Conservation (phyloP, 2,797 vertebrate species). For the Picus viridis region DNA sequence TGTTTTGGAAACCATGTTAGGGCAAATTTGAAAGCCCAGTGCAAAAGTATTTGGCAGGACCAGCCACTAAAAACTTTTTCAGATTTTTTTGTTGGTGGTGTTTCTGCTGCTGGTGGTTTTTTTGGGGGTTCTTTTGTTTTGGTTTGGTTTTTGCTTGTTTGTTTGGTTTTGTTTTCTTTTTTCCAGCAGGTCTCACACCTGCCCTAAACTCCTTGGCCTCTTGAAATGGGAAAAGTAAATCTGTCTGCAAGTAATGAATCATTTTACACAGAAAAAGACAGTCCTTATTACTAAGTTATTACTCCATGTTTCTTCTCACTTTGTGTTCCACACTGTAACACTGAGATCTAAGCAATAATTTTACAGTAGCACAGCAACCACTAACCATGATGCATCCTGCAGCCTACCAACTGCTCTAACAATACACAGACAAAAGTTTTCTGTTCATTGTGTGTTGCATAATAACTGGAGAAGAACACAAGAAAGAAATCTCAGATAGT, state of each 20-base stretch:
- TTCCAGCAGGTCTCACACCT: slow-evolving; percentile 32
- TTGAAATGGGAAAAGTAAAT: neutral
- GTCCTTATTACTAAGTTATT: neutral
- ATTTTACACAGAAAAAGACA: neutral
- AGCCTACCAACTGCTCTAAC: neutral
- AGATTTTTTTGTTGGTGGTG: no score
- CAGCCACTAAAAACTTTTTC: slow-evolving; percentile 22
- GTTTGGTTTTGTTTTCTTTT: no score
- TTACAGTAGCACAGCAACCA: neutral
- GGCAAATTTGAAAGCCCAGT: neutral
- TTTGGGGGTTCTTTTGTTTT: no score
- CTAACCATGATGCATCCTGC: neutral
- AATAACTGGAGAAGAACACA: neutral
- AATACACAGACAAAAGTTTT: neutral
- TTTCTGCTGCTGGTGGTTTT: no score
- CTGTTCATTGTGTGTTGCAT: neutral
- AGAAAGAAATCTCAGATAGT: neutral
- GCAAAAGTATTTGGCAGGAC: neutral
- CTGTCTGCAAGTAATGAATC: neutral
- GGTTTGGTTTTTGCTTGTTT: no score
- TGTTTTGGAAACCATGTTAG: slow-evolving; percentile 41
- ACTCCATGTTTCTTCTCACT: neutral
- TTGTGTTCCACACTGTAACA: neutral
- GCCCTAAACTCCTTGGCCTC: neutral
- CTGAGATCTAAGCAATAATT: neutral